These are phyloP conservation scores for Oceanodroma tethys DNA, from an alignment of 2,113 vertebrate species.

Conservation along the genomic window DNA sequence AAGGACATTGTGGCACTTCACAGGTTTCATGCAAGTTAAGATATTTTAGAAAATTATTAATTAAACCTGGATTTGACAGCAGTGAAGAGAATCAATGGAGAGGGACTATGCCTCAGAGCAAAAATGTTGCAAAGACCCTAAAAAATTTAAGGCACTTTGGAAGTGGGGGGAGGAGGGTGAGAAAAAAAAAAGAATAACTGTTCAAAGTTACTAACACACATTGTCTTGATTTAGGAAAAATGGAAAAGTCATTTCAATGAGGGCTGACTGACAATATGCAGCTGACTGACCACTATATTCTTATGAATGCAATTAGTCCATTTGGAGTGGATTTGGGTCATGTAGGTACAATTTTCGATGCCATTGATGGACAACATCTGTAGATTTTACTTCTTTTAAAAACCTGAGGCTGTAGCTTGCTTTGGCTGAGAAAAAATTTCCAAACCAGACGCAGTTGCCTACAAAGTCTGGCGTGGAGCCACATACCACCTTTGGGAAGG, in stretches of 20 bases:
- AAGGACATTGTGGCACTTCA: background rate
- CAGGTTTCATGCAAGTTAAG: background rate
- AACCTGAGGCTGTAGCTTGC: background rate
- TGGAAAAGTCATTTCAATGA: background rate
- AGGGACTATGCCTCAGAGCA: background rate
- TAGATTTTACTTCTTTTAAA: background rate
- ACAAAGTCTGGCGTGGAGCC: background rate
- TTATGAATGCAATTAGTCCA: background rate
- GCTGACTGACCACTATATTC: background rate
- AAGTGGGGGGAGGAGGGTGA: rapidly evolving
- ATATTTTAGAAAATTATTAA: background rate
- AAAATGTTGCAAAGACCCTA: background rate
- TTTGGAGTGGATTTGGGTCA: background rate
- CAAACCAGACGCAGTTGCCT: background rate
- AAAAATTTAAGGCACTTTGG: background rate
- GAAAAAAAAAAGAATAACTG: rapidly evolving
- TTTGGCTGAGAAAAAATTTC: slow-evolving; percentile 35
- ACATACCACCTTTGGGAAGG: background rate
- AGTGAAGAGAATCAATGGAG: background rate
- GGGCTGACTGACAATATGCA: background rate
- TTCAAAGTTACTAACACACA: background rate
- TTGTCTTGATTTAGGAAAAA: background rate
- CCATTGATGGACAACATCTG: background rate
- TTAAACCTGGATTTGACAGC: background rate
- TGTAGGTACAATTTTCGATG: background rate